These are phyloP conservation scores for Salvator merianae DNA, from an alignment of 2,113 vertebrate species.

Conservation along the genomic window DNA sequence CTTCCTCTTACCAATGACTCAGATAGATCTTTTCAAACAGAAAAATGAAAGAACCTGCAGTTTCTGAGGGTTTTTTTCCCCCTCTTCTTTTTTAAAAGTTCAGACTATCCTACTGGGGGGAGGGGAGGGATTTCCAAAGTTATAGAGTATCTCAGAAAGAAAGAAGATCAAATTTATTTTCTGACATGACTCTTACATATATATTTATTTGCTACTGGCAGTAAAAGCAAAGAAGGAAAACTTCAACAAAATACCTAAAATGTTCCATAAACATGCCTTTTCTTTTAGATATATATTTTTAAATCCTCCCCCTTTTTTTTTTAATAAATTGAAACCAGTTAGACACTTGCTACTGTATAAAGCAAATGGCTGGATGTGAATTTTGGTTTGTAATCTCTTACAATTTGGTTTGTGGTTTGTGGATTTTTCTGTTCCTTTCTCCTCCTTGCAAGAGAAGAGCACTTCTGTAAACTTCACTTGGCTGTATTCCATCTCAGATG, in stretches of 20 bases:
- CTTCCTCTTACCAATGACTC: conserved; percentile 46
- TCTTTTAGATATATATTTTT: conserved; percentile 16
- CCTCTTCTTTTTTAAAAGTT: conserved; percentile 16
- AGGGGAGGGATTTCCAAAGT: conserved; percentile 17
- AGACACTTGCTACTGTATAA: conserved; percentile 51
- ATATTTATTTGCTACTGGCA: conserved; percentile 34
- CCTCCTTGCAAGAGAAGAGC: neutral
- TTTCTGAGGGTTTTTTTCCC: conserved; percentile 44
- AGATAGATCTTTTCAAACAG: conserved; percentile 50
- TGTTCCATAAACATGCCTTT: conserved; percentile 33
- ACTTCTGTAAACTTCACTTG: conserved; percentile 10
- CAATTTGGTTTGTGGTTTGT: conserved; percentile 59
- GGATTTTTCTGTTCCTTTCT: conserved; percentile 19
- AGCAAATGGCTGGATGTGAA: conserved; percentile 45
- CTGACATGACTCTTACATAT: conserved; percentile 38
- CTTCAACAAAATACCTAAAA: conserved; percentile 48
- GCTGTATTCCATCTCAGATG: conserved; percentile 44
- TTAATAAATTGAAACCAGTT: conserved; percentile 33
- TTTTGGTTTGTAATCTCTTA: conserved; percentile 49
- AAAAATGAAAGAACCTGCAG: conserved; percentile 49
- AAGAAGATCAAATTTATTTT: conserved; percentile 63
- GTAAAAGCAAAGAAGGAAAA: conserved; percentile 52
- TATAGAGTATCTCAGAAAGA: conserved; percentile 47
- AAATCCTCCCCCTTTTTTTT: neutral
- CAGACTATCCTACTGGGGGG: conserved; percentile 14